Evolutionary conservation across 2,113 vertebrate genomes (phyloP).

Genomic region (Dromiciops gliroides): DNA sequence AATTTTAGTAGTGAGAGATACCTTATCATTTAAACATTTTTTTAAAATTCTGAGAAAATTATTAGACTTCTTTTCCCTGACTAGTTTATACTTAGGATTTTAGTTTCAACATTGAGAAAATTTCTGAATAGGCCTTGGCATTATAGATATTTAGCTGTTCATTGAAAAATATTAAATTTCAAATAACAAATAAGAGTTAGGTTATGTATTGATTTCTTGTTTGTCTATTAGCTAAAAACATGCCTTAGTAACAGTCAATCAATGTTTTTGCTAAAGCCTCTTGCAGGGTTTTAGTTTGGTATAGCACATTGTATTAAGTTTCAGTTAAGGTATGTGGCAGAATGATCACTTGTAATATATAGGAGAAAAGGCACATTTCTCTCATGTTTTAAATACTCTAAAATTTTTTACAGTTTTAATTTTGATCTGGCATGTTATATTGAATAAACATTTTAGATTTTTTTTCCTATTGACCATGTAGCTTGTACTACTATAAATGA

Average conservation of each 20-base stretch:
- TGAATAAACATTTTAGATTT: neutral
- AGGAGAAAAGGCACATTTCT: slow-evolving; percentile 60
- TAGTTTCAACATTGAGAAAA: slow-evolving; percentile 17
- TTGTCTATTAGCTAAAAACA: neutral
- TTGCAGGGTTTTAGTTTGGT: slow-evolving; percentile 30
- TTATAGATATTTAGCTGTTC: no score
- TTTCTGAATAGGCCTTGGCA: no score
- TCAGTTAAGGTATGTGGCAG: slow-evolving; percentile 67
- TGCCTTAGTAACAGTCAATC: neutral
- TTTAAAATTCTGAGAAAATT: neutral
- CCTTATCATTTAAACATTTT: slow-evolving; percentile 4
- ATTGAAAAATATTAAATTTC: no score
- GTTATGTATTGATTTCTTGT: neutral
- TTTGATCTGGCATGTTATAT: neutral
- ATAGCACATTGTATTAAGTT: slow-evolving; percentile 31
- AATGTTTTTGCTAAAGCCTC: neutral
- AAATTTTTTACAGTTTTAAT: slow-evolving; percentile 32
- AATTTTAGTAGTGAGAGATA: slow-evolving; percentile 18
- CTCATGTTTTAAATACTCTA: slow-evolving; percentile 43
- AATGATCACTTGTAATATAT: slow-evolving; percentile 58
- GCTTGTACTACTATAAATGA: neutral
- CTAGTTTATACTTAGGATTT: slow-evolving; percentile 51
- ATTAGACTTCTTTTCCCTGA: neutral
- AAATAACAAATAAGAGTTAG: neutral
- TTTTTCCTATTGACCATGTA: neutral